Percentiles rank a stretch among this genome's conserved stretches.
Conservation (phyloP, 2,113 vertebrate species). For the Chloropsis cyanopogon region DNA sequence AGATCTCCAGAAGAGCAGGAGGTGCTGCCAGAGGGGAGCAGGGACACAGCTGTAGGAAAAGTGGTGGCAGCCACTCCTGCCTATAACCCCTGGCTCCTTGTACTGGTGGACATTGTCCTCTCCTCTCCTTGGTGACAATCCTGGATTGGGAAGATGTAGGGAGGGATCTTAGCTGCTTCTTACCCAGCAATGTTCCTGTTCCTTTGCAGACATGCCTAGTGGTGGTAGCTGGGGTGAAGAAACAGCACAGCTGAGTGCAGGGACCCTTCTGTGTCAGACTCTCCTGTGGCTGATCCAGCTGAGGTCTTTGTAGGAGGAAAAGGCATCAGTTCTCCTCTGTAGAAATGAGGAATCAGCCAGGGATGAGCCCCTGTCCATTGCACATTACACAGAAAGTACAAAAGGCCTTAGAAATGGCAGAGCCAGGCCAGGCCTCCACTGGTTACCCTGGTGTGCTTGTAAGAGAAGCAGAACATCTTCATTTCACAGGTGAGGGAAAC, state of each 20-base stretch:
- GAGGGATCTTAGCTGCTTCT: background rate
- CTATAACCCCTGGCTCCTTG: background rate
- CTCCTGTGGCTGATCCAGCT: background rate
- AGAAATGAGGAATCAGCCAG: background rate
- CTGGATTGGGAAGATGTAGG: background rate
- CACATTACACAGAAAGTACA: background rate
- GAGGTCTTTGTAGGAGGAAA: background rate
- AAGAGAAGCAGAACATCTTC: background rate
- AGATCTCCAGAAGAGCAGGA: background rate
- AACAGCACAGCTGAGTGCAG: background rate
- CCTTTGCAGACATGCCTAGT: background rate
- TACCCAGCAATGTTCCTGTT: rapidly evolving
- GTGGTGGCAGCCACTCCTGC: background rate
- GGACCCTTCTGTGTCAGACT: background rate
- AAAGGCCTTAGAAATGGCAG: background rate
- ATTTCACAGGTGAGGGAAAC: background rate
- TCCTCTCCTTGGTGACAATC: background rate
- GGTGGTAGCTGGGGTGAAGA: background rate
- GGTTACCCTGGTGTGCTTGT: too few species aligned
- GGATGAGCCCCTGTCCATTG: background rate
- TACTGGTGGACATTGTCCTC: rapidly evolving
- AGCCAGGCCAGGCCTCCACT: background rate
- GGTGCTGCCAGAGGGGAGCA: background rate
- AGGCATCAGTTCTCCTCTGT: background rate
- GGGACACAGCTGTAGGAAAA: background rate